Evolutionary conservation across 2,888 invertebrate genomes (phyloP).

Genomic region (Drosophila crucigera): DNA sequence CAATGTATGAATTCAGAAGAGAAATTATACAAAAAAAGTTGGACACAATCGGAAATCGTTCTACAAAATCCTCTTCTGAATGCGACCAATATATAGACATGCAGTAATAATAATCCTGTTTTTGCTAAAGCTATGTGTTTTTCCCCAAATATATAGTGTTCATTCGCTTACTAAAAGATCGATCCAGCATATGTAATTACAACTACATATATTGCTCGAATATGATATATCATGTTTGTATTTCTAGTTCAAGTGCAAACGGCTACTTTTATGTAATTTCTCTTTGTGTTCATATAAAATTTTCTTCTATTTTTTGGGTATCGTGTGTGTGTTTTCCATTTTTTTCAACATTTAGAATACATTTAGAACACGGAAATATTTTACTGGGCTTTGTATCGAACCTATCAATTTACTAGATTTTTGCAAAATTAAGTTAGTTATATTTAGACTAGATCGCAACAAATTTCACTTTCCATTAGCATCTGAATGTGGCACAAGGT

Average conservation of each 20-base stretch:
- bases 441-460: constrained; percentile 13
- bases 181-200: constrained; percentile 14
- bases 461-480: constrained; percentile 35
- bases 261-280: constrained; percentile 40
- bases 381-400: constrained; percentile 46
- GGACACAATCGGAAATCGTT: not conserved
- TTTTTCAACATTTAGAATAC: constrained; percentile 70
- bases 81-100: constrained; percentile 25
- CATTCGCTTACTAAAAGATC: constrained; percentile 19
- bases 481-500: constrained; percentile 62
- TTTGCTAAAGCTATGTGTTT: constrained; percentile 34
- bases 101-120: constrained; percentile 28
- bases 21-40: not conserved
- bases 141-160: constrained; percentile 13
- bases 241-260: constrained; percentile 68
- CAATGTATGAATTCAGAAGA: constrained; percentile 12
- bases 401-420: constrained; percentile 37
- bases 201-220: constrained; percentile 25
- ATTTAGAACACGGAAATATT: constrained; percentile 71
- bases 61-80: constrained; percentile 4
- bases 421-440: constrained; percentile 15
- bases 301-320: constrained; percentile 7
- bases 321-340: constrained; percentile 16
- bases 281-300: constrained; percentile 37
- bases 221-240: constrained; percentile 37